phyloP scores from a whole-genome alignment of 2,113 vertebrate species.

The Spheniscus mendiculus region DNA sequence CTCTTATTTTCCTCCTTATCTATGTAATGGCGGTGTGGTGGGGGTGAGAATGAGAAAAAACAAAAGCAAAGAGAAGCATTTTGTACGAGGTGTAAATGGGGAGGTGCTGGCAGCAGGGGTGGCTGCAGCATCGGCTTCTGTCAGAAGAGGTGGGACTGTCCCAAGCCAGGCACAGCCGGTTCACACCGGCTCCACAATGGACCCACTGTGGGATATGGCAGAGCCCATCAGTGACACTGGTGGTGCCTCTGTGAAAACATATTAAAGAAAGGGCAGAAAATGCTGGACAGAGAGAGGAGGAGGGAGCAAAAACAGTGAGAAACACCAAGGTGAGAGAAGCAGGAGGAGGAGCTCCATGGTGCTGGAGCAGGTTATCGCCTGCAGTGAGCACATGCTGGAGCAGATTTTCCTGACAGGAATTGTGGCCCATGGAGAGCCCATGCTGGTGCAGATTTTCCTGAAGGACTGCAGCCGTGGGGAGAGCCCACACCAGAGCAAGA shows the following conservation, averaged over 20 bases:
- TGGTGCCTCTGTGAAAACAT: fast-evolving
- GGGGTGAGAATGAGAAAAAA: too few relatives aligned
- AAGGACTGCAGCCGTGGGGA: not conserved
- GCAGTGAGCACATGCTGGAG: not conserved
- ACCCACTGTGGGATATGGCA: fast-evolving
- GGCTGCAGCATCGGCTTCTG: fast-evolving
- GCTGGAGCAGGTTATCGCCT: fast-evolving
- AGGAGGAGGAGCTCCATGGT: not conserved
- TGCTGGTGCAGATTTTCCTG: too few relatives aligned
- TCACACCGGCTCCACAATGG: fast-evolving
- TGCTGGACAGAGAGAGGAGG: too few relatives aligned
- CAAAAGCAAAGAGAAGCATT: not conserved
- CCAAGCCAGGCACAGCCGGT: fast-evolving
- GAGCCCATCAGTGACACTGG: fast-evolving
- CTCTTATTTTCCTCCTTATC: not conserved
- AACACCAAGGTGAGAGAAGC: not conserved
- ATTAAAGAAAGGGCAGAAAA: not conserved
- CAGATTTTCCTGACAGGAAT: not conserved
- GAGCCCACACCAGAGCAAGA: not conserved
- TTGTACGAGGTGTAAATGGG: fast-evolving
- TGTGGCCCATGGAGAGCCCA: not conserved
- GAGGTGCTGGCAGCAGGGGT: not conserved
- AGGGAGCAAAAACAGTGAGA: not conserved
- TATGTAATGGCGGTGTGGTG: fast-evolving
- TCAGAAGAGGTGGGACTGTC: not conserved